phyloP scores from a whole-genome alignment of 2,797 vertebrate genomes.

The Capromys pilorides region DNA sequence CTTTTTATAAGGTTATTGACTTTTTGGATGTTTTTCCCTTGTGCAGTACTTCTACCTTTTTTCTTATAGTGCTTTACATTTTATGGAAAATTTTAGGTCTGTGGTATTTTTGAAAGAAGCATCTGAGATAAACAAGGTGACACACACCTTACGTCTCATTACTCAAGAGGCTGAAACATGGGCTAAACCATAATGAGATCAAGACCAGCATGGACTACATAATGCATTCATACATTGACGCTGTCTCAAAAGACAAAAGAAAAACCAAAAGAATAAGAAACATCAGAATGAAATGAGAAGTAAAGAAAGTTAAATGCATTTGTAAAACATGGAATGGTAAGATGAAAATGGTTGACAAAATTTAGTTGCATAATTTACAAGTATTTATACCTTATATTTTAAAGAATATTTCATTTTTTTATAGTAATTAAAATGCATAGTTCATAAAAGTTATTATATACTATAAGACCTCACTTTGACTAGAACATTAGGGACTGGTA shows the following conservation, averaged over 20 bases:
- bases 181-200: neutral
- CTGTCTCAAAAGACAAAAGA: neutral
- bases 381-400: neutral
- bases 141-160: neutral
- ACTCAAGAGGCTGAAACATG: neutral
- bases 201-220: neutral
- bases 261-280: neutral
- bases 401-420: slow-evolving; percentile 17
- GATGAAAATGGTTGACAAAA: neutral
- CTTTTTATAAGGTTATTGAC: neutral
- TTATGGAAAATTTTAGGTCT: neutral
- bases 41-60: neutral
- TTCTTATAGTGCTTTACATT: neutral
- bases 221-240: neutral
- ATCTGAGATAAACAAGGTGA: neutral
- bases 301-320: neutral
- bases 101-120: neutral
- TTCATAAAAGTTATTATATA: neutral
- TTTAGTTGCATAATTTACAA: neutral
- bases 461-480: neutral
- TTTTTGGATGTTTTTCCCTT: neutral
- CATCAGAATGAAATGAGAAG: neutral
- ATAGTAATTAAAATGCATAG: neutral
- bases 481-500: neutral
- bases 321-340: slow-evolving; percentile 13